Conservation (phyloP, 1,140 invertebrate species). For the Micrasema longulum region DNA sequence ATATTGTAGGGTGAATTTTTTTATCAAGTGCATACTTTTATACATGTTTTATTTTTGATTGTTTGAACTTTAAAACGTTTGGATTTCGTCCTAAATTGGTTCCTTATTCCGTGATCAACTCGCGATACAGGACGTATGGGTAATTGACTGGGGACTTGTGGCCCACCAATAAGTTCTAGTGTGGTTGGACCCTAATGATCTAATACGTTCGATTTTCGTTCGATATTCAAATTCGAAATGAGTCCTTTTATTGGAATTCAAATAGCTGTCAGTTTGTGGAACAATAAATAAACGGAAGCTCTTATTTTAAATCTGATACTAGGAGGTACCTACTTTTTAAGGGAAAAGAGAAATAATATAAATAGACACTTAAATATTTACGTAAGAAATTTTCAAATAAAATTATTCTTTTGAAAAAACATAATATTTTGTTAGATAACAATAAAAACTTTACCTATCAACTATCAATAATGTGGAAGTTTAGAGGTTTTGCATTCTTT, state of each 20-base stretch:
- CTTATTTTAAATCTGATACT: conserved; percentile 32
- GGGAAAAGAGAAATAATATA: no score
- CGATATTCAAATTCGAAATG: conserved; percentile 44
- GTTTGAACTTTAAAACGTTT: conserved; percentile 22
- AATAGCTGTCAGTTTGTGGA: conserved; percentile 26
- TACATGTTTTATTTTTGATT: neutral
- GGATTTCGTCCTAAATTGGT: conserved; percentile 52
- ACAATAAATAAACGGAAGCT: conserved; percentile 35
- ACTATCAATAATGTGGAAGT: no score
- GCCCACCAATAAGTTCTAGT: conserved; percentile 44
- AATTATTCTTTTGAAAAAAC: no score
- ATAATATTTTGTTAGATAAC: no score
- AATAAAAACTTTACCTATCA: no score
- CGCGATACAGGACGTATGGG: conserved; percentile 5
- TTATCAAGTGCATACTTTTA: neutral
- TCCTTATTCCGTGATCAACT: conserved; percentile 36
- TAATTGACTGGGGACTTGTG: conserved; percentile 46
- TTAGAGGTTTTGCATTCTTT: no score
- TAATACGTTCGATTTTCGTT: conserved; percentile 43
- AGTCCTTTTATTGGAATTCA: conserved; percentile 31
- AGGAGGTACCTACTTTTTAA: no score
- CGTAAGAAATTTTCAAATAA: no score
- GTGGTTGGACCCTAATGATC: conserved; percentile 38
- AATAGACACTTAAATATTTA: no score
- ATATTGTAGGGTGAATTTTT: neutral